Evolutionary conservation across 2,888 invertebrate species (phyloP), one percentile per base, ranked within the genome.

Genomic region (Drosophila antonietae): DNA sequence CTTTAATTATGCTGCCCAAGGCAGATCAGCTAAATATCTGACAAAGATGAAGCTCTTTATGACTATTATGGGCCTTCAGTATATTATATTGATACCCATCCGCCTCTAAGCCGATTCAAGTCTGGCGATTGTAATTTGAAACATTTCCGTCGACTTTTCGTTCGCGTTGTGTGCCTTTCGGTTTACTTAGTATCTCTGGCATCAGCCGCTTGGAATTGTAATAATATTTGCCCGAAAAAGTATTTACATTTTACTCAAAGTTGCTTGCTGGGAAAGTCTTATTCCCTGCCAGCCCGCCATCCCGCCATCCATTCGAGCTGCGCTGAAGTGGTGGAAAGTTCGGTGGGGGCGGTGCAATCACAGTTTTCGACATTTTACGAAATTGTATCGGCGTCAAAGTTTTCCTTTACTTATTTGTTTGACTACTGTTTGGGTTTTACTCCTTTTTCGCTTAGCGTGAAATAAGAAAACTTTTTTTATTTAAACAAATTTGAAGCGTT

Each of bases 201-300:
- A 73, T 75, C 61, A 79, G 65, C 66, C 64, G 68, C 63, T 31
- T 80, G 81, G 79, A 88, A 78, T 88, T 91, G 90, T 90, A 80
- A 91, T 91, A 91, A 91, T 91, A 90, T 91, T 91, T 91, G 78
- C 81, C 72, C 52, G 66, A 69, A 80, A 89, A 90, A 90, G 91
- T 91, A 91, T 90, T 90, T 90, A 90, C 91, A 90, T 90, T 85
- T 86, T 78, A 72, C 78, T 86, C 78, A 88, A 84, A 85, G 78
- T 89, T 60, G 64, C 23, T 44, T 28, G 64, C 20, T 53, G 31
- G 20, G 57, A 56, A 60, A 57, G 52, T 76, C 41, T 53, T 60
- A 15, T 39, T 39, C 31, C 18, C n/a, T 18, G 15, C 8, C 46
- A 20, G 1, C 37, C n/a, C 23, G 15, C 59, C 28, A 28, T 6